Percentiles rank a stretch among this genome's conserved stretches.
Evolutionary conservation across 2,888 invertebrate species (phyloP).

Genomic region (Callimorpha dominula): DNA sequence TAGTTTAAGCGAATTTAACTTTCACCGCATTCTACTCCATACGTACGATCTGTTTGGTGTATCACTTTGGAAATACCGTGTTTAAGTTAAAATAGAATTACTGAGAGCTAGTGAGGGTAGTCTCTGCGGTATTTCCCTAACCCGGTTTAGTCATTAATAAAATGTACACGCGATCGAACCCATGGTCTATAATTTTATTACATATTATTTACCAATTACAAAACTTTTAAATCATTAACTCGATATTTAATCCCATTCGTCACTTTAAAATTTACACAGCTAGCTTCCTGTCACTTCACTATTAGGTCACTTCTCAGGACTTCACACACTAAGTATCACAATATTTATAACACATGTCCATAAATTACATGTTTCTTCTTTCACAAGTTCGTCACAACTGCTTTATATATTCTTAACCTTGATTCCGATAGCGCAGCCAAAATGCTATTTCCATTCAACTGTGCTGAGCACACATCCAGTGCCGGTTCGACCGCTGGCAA

Average conservation of each 20-base stretch:
- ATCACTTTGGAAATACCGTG: neutral
- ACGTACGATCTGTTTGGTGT: neutral
- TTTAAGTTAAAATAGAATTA: neutral
- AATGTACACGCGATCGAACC: neutral
- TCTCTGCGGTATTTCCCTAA: no score
- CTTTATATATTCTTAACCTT: constrained; percentile 89
- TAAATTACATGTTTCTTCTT: neutral
- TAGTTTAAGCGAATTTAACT: neutral
- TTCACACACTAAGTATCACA: neutral
- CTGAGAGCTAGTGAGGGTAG: neutral
- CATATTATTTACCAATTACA: neutral
- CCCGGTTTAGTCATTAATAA: no score
- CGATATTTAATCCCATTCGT: neutral
- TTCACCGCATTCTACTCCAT: neutral
- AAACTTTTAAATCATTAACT: neutral
- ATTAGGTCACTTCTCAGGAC: neutral
- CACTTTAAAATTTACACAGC: neutral
- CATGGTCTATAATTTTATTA: neutral
- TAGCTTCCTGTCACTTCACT: neutral
- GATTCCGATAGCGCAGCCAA: constrained; percentile 89
- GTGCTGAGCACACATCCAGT: constrained; percentile 89
- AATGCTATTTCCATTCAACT: constrained; percentile 82
- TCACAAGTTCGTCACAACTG: constrained; percentile 66
- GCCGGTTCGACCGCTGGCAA: constrained; percentile 89
- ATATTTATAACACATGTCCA: neutral